These are phyloP conservation scores for Cinara cedri DNA, from an alignment of 2,888 invertebrate genomes.

Conservation along the genomic window DNA sequence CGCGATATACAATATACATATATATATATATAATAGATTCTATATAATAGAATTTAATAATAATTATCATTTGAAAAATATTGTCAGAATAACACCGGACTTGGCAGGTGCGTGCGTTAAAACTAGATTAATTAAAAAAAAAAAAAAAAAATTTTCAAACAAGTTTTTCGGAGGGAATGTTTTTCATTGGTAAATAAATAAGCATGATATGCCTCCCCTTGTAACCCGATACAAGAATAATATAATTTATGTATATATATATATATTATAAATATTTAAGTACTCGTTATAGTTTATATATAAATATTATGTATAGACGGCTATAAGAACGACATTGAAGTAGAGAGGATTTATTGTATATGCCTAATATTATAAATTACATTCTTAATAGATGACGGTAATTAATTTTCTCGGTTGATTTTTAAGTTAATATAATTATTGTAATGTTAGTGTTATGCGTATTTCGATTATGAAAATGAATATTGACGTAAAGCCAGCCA, in stretches of 20 bases:
- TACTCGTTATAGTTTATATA: background rate
- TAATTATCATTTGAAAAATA: slow-evolving; percentile 35
- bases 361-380: too few species aligned
- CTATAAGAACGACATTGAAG: background rate
- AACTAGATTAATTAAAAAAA: slow-evolving; percentile 38
- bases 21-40: too few species aligned
- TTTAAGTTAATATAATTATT: too few species aligned
- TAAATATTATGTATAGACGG: background rate
- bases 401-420: too few species aligned
- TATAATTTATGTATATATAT: background rate
- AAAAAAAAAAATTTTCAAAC: slow-evolving; percentile 11
- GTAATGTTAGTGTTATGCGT: too few species aligned
- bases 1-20: too few species aligned
- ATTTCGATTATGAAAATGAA: too few species aligned
- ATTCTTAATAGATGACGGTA: too few species aligned
- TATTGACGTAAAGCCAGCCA: too few species aligned
- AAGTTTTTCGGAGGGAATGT: slow-evolving; percentile 32
- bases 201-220: slow-evolving; percentile 3
- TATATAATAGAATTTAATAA: background rate
- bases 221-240: background rate
- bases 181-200: slow-evolving; percentile 16
- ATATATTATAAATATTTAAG: background rate
- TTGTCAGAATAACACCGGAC: slow-evolving; percentile 8
- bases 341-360: background rate
- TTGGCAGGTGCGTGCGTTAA: slow-evolving; percentile 30